Conservation (phyloP, 2,113 vertebrate genomes). For the Entomyzon cyanotis region DNA sequence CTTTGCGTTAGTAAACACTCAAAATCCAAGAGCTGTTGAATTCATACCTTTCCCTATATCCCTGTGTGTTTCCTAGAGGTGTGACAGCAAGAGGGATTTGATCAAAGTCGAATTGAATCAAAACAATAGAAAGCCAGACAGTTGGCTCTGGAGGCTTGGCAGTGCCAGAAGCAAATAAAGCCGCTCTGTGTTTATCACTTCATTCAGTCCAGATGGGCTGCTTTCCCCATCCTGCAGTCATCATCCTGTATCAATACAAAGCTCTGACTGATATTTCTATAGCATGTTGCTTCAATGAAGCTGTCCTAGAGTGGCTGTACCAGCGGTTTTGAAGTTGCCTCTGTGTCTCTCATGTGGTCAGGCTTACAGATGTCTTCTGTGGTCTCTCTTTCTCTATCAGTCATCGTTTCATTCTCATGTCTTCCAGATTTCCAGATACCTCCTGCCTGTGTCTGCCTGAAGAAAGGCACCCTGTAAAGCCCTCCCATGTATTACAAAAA, state of each 20-base stretch:
- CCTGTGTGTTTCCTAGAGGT: background rate
- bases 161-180: slow-evolving; percentile 38
- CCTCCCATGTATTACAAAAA: slow-evolving; percentile 59
- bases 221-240: slow-evolving; percentile 13
- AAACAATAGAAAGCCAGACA: background rate
- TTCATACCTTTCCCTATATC: background rate
- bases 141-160: slow-evolving; percentile 3
- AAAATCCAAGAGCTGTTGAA: background rate
- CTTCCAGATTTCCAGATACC: slow-evolving; percentile 63
- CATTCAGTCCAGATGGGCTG: slow-evolving; percentile 44
- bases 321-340: slow-evolving; percentile 62
- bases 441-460: slow-evolving; percentile 45
- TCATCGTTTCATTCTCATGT: slow-evolving; percentile 31
- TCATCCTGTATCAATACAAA: slow-evolving; percentile 15
- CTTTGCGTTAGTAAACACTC: background rate
- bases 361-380: slow-evolving; percentile 55
- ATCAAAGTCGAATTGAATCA: background rate
- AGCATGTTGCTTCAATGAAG: slow-evolving; percentile 58
- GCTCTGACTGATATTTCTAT: background rate
- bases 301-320: slow-evolving; percentile 50
- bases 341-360: slow-evolving; percentile 62
- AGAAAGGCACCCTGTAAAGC: slow-evolving; percentile 51
- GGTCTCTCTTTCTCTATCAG: slow-evolving; percentile 61
- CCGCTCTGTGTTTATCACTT: slow-evolving; percentile 8
- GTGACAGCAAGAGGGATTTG: background rate